Percentiles rank a stretch among this genome's conserved stretches.
Evolutionary conservation across 2,113 vertebrate species (phyloP).

Genomic region (Zingel zingel): DNA sequence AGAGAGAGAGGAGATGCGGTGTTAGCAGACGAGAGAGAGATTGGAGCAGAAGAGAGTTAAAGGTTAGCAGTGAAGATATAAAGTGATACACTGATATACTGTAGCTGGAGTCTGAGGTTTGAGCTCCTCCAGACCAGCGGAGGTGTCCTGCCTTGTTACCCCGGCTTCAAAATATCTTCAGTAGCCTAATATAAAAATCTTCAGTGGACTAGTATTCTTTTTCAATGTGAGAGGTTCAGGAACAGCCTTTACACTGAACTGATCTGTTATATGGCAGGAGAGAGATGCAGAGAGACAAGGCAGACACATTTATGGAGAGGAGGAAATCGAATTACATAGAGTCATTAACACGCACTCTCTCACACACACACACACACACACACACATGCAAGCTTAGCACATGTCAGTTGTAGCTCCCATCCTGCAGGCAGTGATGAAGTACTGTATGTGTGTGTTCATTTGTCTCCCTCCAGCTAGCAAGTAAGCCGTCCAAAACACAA

Average conservation of each 20-base stretch:
- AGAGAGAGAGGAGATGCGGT: no score
- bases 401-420: constrained; percentile 49
- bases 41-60: no score
- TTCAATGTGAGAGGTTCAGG: neutral
- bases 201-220: neutral
- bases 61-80: no score
- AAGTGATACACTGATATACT: no score
- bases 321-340: constrained; percentile 57
- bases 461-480: constrained; percentile 61
- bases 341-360: constrained; percentile 31
- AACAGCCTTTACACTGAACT: constrained; percentile 18
- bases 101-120: no score
- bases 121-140: no score
- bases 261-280: constrained; percentile 11
- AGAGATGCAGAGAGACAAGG: constrained; percentile 41
- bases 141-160: no score
- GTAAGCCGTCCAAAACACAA: constrained; percentile 64
- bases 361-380: constrained; percentile 41
- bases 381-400: constrained; percentile 41
- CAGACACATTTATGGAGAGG: constrained; percentile 51
- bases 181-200: neutral
- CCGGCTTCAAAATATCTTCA: neutral
- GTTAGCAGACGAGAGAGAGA: no score
- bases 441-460: constrained; percentile 31
- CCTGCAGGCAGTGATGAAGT: constrained; percentile 45